A percentile compares a stretch with the other conserved stretches of the same genome.
These are phyloP conservation scores for Isichthys henryi DNA, from an alignment of 2,113 vertebrate species.

Conservation along the genomic window DNA sequence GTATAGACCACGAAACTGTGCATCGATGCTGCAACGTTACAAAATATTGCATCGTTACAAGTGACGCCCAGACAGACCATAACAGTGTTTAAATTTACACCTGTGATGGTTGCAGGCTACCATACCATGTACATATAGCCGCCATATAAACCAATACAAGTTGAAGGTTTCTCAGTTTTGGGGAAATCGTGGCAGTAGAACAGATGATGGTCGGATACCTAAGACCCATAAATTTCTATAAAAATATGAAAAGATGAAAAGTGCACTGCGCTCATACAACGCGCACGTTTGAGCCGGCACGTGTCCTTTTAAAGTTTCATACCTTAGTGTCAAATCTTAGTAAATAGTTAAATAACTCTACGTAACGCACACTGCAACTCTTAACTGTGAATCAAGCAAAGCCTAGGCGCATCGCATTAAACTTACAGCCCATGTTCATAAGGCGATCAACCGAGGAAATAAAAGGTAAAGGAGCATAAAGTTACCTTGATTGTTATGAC, in stretches of 20 bases:
- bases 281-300: background rate
- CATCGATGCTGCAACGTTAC: background rate
- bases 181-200: background rate
- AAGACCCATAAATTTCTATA: background rate
- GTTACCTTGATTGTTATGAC: slow-evolving; percentile 62
- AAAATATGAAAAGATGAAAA: background rate
- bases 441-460: background rate
- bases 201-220: background rate
- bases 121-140: background rate
- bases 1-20: background rate
- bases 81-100: background rate
- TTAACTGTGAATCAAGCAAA: background rate
- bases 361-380: background rate
- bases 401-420: background rate
- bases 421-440: background rate
- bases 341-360: background rate
- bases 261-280: background rate
- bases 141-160: background rate
- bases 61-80: background rate
- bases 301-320: background rate
- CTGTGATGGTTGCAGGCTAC: background rate
- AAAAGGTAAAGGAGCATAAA: background rate
- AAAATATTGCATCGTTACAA: background rate
- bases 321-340: background rate
- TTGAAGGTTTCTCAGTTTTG: background rate